Evolutionary conservation across 2,113 vertebrate species (phyloP).

Genomic region (Gasterosteus aculeatus): DNA sequence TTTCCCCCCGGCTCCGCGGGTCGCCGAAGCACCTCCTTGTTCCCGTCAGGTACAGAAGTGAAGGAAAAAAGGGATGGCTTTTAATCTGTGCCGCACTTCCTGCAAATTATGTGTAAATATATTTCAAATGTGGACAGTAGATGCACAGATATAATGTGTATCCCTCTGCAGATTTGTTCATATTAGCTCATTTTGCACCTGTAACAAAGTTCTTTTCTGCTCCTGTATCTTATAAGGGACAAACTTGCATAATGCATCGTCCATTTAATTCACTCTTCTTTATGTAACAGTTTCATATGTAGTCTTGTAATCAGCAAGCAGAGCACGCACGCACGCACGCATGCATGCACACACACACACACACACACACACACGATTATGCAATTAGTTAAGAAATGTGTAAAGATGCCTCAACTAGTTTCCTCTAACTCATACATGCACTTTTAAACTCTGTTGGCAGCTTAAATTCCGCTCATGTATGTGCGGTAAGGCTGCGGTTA

Average conservation of each 20-base stretch:
- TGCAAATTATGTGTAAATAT: background rate
- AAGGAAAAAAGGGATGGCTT: background rate
- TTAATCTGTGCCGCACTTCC: too few species aligned
- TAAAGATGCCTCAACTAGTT: conserved; percentile 36
- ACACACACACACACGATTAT: background rate
- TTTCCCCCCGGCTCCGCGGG: background rate
- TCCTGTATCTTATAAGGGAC: background rate
- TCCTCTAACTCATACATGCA: conserved; percentile 22
- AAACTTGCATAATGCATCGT: background rate
- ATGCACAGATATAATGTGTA: background rate
- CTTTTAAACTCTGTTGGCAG: conserved; percentile 36
- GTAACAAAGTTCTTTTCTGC: background rate
- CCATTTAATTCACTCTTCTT: background rate
- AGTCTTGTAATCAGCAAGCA: background rate
- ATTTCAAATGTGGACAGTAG: background rate
- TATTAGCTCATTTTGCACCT: background rate
- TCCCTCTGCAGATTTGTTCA: background rate
- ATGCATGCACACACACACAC: background rate
- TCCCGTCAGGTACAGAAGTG: background rate
- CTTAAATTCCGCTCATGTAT: conserved; percentile 50
- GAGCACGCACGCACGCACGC: background rate
- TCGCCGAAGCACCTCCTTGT: background rate
- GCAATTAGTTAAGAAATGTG: conserved; percentile 21
- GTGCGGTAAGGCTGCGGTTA: conserved; percentile 64
- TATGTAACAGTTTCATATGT: background rate